These are phyloP conservation scores for Speoplatyrhinus poulsoni DNA, from an alignment of 2,113 vertebrate genomes.

Conservation along the genomic window DNA sequence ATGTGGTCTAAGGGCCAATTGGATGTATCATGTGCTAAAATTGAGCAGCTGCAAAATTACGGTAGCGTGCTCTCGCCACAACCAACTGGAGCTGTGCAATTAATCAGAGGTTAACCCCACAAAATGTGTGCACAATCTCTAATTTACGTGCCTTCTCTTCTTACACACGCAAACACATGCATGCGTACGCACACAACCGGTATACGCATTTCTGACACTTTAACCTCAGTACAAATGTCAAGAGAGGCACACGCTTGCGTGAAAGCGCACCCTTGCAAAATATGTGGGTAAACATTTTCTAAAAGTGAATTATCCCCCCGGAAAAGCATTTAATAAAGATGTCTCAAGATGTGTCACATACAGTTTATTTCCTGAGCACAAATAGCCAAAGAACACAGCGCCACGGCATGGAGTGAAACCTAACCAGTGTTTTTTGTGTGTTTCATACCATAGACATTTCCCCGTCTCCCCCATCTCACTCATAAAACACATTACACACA, in stretches of 20 bases:
- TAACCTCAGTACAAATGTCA: conserved; percentile 1
- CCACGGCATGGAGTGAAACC: not conserved
- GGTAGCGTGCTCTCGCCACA: conserved; percentile 72
- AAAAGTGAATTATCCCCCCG: conserved; percentile 30
- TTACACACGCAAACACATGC: conserved; percentile 32
- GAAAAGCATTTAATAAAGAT: conserved; percentile 28
- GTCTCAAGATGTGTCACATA: conserved; percentile 21
- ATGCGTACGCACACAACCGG: not conserved
- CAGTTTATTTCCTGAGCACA: not conserved
- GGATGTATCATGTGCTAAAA: conserved; percentile 69
- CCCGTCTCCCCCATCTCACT: too few relatives aligned
- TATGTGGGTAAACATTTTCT: conserved; percentile 43
- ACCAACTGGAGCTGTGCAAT: conserved; percentile 73
- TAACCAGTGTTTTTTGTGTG: not conserved
- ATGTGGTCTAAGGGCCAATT: conserved; percentile 71
- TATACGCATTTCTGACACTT: not conserved
- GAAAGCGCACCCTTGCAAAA: conserved; percentile 23
- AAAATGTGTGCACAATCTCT: conserved; percentile 69
- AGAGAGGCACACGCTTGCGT: not conserved
- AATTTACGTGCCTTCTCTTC: conserved; percentile 63
- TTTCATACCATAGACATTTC: too few relatives aligned
- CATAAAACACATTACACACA: too few relatives aligned
- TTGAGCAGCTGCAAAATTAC: conserved; percentile 78
- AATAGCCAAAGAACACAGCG: not conserved
- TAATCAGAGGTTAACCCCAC: conserved; percentile 78